Evolutionary conservation across 2,888 invertebrate species (phyloP).

Genomic region (Andrena minutula): DNA sequence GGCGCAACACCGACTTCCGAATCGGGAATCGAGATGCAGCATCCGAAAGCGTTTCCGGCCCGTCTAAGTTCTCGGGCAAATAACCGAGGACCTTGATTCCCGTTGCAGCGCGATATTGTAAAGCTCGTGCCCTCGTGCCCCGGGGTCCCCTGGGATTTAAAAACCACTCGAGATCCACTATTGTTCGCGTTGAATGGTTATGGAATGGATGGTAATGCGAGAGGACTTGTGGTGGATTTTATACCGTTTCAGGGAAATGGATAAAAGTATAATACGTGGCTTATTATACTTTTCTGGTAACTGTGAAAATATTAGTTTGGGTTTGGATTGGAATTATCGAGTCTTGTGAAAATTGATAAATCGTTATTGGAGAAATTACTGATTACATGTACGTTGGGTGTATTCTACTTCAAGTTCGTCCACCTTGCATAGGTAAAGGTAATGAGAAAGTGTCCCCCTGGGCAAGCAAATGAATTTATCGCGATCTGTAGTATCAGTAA

Average conservation of each 20-base stretch:
- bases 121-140: background rate
- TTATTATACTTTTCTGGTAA: background rate
- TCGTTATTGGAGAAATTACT: too few species aligned
- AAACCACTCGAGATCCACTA: background rate
- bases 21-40: slow-evolving; percentile 54
- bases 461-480: too few species aligned
- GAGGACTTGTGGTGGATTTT: background rate
- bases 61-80: slow-evolving; percentile 59
- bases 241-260: background rate
- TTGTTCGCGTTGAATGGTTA: background rate
- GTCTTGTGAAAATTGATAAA: too few species aligned
- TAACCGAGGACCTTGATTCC: slow-evolving; percentile 53
- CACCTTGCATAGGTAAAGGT: too few species aligned
- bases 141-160: background rate
- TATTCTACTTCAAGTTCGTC: too few species aligned
- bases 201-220: background rate
- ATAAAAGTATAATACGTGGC: background rate
- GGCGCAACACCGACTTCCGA: slow-evolving; percentile 49
- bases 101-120: slow-evolving; percentile 32
- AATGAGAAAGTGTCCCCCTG: too few species aligned
- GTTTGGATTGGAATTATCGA: too few species aligned
- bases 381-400: too few species aligned
- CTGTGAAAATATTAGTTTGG: background rate
- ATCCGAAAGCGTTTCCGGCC: slow-evolving; percentile 56
- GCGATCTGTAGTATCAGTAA: too few species aligned